Percentiles rank a stretch among this genome's conserved stretches.
These are phyloP conservation scores for Teleopsis dalmanni DNA, from an alignment of 1,140 invertebrate species.

Conservation along the genomic window DNA sequence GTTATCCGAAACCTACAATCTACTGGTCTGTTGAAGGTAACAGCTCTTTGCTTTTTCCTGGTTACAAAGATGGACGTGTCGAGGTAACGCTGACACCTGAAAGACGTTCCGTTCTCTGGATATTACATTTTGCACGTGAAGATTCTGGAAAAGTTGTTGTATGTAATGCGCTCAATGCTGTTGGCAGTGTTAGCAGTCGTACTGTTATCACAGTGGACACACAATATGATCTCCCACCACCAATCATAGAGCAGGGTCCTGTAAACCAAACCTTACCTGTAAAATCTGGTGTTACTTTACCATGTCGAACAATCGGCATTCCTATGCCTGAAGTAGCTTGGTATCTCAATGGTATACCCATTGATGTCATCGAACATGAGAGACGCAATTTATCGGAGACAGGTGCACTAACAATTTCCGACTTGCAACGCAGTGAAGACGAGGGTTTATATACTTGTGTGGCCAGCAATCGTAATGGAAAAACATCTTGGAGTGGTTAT, in stretches of 20 bases:
- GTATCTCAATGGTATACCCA: conserved; percentile 70
- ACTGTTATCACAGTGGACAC: conserved; percentile 69
- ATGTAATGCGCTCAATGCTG: conserved; percentile 74
- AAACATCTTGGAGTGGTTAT: conserved; percentile 76
- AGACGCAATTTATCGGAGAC: conserved; percentile 61
- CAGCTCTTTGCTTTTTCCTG: conserved; percentile 60
- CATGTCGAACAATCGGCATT: conserved; percentile 66
- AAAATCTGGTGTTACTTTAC: conserved; percentile 66
- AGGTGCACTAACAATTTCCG: conserved; percentile 66
- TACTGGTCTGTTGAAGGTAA: conserved; percentile 74
- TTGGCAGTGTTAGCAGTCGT: conserved; percentile 67
- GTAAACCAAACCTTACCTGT: conserved; percentile 82
- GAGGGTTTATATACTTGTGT: conserved; percentile 76
- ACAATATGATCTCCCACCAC: conserved; percentile 72
- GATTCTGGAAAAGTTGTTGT: conserved; percentile 61
- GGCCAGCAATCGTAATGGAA: conserved; percentile 72
- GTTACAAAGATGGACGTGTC: conserved; percentile 53
- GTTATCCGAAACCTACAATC: conserved; percentile 61
- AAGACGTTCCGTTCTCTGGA: conserved; percentile 53
- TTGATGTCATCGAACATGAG: conserved; percentile 51
- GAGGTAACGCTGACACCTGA: conserved; percentile 53
- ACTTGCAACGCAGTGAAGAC: conserved; percentile 62
- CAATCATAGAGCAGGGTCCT: conserved; percentile 78
- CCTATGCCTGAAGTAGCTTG: conserved; percentile 72
- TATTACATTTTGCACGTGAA: conserved; percentile 55